Base-by-base conservation (phyloP, 2,797 vertebrate species). In the Tadarida brasiliensis region DNA sequence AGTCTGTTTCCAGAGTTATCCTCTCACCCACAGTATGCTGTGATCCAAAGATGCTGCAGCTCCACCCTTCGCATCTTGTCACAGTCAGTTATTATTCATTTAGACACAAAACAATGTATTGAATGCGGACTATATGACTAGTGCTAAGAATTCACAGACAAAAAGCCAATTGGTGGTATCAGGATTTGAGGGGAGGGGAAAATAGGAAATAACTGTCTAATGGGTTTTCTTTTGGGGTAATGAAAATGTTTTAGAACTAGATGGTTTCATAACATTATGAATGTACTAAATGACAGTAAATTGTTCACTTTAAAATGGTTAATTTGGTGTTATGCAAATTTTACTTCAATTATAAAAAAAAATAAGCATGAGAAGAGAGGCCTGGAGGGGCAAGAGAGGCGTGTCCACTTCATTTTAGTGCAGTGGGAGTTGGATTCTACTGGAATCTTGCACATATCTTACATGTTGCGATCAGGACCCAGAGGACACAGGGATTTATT, bases 401-500 rank as follows among this genome's bases (percentile, higher is more conserved):
- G 9, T 22, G 12, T 5, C 7, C 5, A 4, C 33, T n/a, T 67
- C 57, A 67, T 86, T 47, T 24, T 68, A 51, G 80, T 7, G 39
- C n/a, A 17, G 22, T 24, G 12, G 35, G 28, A 26, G 51, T 19
- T 28, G 26, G 7, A 56, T 47, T 78, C 47, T 63, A 84, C 81
- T 2, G 8, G 70, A 77, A 70, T 49, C 65, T 77, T 51, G 47
- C 24, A 19, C 14, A 17, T 15, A 24, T 71, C 19, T 77, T 73
- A 30, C 28, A 33, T 54, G 78, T 70, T 74, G 61, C 47, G 63
- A n/a, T 70, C 28, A 24, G 63, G 33, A 95, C 44, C 24, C 47
- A 16, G 22, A 26, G 11, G 49, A 86, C 35, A 15, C 30, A 74
- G 44, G 63, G 57, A 94, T 88, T 94, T 74, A 65, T 88, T 97